These are phyloP conservation scores for Beaufortia kweichowensis DNA, from an alignment of 2,113 vertebrate species.

Conservation along the genomic window DNA sequence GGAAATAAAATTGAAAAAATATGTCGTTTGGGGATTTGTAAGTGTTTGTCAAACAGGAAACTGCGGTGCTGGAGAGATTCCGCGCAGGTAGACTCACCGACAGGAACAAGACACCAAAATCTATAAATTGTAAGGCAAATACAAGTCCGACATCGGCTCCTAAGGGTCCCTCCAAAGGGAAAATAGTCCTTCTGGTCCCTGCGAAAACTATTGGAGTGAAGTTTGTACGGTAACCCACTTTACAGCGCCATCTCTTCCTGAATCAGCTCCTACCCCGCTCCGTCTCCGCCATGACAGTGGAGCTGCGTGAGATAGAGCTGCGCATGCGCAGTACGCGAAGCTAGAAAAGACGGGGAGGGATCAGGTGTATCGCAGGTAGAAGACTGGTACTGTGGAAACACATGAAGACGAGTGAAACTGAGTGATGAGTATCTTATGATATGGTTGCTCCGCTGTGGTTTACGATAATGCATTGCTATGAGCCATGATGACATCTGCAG, in stretches of 20 bases:
- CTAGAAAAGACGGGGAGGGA: conserved; percentile 32
- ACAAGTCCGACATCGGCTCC: neutral
- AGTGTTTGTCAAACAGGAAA: conserved; percentile 45
- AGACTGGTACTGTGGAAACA: too few species aligned
- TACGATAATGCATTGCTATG: neutral
- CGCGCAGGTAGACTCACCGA: conserved; percentile 63
- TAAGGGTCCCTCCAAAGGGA: neutral
- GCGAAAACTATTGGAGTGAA: conserved; percentile 53
- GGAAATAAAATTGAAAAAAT: neutral
- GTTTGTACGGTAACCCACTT: conserved; percentile 60
- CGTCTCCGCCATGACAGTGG: conserved; percentile 88
- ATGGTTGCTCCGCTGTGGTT: neutral
- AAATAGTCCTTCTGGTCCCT: conserved; percentile 40
- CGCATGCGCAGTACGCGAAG: conserved; percentile 75
- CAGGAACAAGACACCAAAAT: conserved; percentile 36
- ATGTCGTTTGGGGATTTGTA: conserved; percentile 32
- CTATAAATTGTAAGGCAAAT: conserved; percentile 31
- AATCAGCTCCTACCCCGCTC: conserved; percentile 71
- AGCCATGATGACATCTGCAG: neutral
- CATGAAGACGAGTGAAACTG: neutral
- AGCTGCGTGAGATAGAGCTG: conserved; percentile 43
- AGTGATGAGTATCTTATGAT: neutral
- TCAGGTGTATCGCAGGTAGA: conserved; percentile 71
- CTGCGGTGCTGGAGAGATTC: conserved; percentile 54
- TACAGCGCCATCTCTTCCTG: conserved; percentile 77